A percentile compares a stretch with the other conserved stretches of the same genome.
These are phyloP conservation scores for Amphiura filiformis DNA, from an alignment of 35 echinoderm and acorn worm genomes.

Conservation along the genomic window DNA sequence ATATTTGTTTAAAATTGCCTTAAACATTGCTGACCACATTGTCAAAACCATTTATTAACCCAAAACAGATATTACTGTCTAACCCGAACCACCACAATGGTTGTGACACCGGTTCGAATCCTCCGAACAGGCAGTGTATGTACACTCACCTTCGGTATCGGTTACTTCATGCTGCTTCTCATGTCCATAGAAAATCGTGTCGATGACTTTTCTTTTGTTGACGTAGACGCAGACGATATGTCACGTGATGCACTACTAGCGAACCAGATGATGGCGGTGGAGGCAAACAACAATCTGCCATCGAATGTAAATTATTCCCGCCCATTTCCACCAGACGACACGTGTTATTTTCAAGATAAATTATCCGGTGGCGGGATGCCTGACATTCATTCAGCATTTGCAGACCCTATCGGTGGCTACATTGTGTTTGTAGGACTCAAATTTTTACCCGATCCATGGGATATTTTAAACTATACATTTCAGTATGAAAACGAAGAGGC, in stretches of 20 bases:
- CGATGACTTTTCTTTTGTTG: too few species aligned
- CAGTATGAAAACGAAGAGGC: conserved; percentile 47
- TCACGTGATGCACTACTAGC: too few species aligned
- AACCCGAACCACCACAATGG: too few species aligned
- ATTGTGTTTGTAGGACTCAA: conserved; percentile 65
- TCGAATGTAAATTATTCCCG: background rate
- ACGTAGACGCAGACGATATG: too few species aligned
- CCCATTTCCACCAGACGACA: conserved; percentile 8
- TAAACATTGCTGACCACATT: too few species aligned
- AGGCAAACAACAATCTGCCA: too few species aligned
- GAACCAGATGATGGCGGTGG: too few species aligned
- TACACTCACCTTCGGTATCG: background rate
- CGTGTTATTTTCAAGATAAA: conserved; percentile 62
- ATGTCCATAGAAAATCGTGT: too few species aligned
- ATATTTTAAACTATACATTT: conserved; percentile 44
- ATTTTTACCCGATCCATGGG: conserved; percentile 39
- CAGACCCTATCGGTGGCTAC: conserved; percentile 50
- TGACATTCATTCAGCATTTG: conserved; percentile 70
- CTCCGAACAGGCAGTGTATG: background rate
- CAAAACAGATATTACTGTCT: too few species aligned
- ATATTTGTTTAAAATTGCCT: too few species aligned
- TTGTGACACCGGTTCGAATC: background rate
- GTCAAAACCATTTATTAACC: too few species aligned
- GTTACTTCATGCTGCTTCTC: background rate
- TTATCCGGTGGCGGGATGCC: conserved; percentile 52